phyloP scores from a whole-genome alignment of 2,113 vertebrate genomes.

The Lepidothrix coronata region DNA sequence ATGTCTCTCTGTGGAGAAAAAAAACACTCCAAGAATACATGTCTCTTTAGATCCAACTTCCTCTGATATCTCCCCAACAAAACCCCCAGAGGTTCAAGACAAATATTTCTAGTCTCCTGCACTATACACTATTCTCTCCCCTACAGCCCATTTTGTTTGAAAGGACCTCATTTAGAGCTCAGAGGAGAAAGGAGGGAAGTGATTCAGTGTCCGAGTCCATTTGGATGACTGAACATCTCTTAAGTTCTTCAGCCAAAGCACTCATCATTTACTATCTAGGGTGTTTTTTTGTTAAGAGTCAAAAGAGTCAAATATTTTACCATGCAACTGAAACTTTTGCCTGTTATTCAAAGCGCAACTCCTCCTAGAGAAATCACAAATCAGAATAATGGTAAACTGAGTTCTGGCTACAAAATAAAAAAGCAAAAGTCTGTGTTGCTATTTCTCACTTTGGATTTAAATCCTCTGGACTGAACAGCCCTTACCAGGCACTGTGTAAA shows the following conservation, averaged over 20 bases:
- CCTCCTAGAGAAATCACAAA: background rate
- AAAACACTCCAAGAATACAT: background rate
- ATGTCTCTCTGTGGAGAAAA: background rate
- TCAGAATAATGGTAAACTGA: background rate
- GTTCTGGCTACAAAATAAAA: background rate
- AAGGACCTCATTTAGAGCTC: background rate
- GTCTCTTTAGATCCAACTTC: background rate
- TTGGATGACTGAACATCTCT: background rate
- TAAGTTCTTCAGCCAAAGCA: background rate
- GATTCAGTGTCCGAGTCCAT: background rate
- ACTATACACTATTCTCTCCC: background rate
- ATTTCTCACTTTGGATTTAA: slow-evolving; percentile 36
- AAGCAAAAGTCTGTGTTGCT: background rate
- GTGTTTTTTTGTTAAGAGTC: background rate
- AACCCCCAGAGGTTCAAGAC: background rate
- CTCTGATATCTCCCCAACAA: background rate
- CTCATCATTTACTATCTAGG: background rate
- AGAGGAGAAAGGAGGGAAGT: background rate
- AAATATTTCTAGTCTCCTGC: background rate
- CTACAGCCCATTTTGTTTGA: background rate
- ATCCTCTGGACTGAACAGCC: slow-evolving; percentile 14
- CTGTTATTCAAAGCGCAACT: background rate
- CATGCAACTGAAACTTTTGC: background rate
- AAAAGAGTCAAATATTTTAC: background rate
- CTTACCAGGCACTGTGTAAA: slow-evolving; percentile 21